Percentiles rank a stretch among this genome's conserved stretches.
These are phyloP conservation scores for Drosophila atripex DNA, from an alignment of 2,888 invertebrate species.

Conservation along the genomic window DNA sequence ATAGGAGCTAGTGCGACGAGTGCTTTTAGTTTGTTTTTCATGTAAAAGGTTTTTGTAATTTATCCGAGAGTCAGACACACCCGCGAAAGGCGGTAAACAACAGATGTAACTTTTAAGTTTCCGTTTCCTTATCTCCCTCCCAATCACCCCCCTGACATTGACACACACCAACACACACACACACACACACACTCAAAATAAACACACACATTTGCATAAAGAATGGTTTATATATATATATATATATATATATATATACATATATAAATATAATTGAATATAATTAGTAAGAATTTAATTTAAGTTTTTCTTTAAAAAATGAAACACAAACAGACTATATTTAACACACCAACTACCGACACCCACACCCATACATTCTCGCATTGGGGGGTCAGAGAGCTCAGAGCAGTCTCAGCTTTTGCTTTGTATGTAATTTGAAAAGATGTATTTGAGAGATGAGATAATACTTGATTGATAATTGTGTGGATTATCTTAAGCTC, in stretches of 20 bases:
- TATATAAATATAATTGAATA: conserved; percentile 76
- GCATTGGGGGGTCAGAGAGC: conserved; percentile 23
- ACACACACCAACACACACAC: conserved; percentile 24
- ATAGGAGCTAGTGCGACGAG: conserved; percentile 33
- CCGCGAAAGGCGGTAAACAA: conserved; percentile 27
- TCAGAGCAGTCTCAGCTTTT: conserved; percentile 59
- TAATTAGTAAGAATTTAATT: conserved; percentile 77
- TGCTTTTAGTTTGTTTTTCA: conserved; percentile 71
- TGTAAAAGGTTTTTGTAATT: conserved; percentile 55
- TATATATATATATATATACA: conserved; percentile 69
- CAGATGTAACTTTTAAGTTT: conserved; percentile 41
- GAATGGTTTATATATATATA: conserved; percentile 61
- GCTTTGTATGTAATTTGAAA: conserved; percentile 65
- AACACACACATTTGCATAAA: conserved; percentile 69
- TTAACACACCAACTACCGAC: conserved; percentile 19
- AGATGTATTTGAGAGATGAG: conserved; percentile 13
- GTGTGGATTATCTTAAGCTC: conserved; percentile 43
- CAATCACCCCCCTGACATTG: conserved; percentile 21
- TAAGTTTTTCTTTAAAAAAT: conserved; percentile 76
- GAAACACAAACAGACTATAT: conserved; percentile 46
- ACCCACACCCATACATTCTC: conserved; percentile 33
- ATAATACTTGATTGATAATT: conserved; percentile 26
- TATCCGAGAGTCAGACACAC: conserved; percentile 33
- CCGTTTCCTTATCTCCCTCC: conserved; percentile 12
- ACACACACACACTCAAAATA: conserved; percentile 43